These are phyloP conservation scores for Xanthorhoe designata DNA, from an alignment of 2,888 invertebrate species.

Conservation along the genomic window DNA sequence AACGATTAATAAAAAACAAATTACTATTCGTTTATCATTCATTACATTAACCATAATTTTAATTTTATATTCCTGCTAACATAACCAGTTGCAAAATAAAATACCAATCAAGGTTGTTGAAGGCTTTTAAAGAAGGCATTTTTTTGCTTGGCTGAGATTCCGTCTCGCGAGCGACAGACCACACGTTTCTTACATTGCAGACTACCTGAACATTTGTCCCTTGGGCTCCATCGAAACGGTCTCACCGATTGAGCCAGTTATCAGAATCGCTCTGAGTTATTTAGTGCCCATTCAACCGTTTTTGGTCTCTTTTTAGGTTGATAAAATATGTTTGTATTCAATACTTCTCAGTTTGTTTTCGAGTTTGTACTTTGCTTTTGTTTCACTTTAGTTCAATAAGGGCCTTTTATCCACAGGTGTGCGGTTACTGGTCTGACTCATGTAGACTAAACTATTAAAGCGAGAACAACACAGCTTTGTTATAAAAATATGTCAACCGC, in stretches of 20 bases:
- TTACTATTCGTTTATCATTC: conserved; percentile 14
- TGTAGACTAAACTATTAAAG: conserved; percentile 29
- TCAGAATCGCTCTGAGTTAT: conserved; percentile 40
- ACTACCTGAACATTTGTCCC: conserved; percentile 40
- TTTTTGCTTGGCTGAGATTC: conserved; percentile 32
- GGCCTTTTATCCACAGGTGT: conserved; percentile 36
- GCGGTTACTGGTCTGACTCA: conserved; percentile 34
- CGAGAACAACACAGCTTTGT: conserved; percentile 30
- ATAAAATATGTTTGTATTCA: conserved; percentile 19
- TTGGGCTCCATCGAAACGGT: conserved; percentile 37
- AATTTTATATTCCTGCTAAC: conserved; percentile 9
- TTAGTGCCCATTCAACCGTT: conserved; percentile 33
- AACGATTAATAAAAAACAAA: no score
- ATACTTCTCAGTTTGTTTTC: conserved; percentile 9
- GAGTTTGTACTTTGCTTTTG: conserved; percentile 15
- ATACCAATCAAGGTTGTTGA: conserved; percentile 33
- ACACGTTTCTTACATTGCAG: conserved; percentile 34
- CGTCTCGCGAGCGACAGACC: conserved; percentile 21
- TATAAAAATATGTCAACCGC: conserved; percentile 35
- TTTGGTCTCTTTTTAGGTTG: conserved; percentile 25
- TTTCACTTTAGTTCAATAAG: conserved; percentile 18
- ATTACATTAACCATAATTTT: conserved; percentile 10
- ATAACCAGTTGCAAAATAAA: conserved; percentile 28
- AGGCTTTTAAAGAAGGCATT: conserved; percentile 23
- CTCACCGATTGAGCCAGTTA: conserved; percentile 37